A percentile compares a stretch with the other conserved stretches of the same genome.
These are phyloP conservation scores for Pentamera pediparva DNA, from an alignment of 53 echinoderm and acorn worm species.

Conservation along the genomic window DNA sequence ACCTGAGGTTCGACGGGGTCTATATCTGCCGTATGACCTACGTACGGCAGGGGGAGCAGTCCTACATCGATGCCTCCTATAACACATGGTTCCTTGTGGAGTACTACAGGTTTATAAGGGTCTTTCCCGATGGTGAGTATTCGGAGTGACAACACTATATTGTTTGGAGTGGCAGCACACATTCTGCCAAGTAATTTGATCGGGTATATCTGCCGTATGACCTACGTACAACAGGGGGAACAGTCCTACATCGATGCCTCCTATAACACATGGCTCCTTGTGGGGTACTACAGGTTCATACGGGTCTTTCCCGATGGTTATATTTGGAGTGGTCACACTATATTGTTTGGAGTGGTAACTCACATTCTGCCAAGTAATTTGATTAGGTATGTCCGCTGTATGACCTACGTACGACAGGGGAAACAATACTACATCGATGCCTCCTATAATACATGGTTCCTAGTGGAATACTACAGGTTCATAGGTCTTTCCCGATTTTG, in stretches of 20 bases:
- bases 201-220: constrained; percentile 57
- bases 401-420: constrained; percentile 71
- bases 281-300: constrained; percentile 79
- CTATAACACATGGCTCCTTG: constrained; percentile 68
- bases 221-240: constrained; percentile 67
- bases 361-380: too few species aligned
- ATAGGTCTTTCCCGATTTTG: constrained; percentile 87
- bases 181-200: not conserved
- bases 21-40: constrained; percentile 82
- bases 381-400: constrained; percentile 83
- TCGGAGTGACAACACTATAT: not conserved
- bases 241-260: constrained; percentile 41
- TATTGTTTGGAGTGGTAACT: too few species aligned
- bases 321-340: too few species aligned
- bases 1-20: constrained; percentile 75
- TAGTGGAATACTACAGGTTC: constrained; percentile 88
- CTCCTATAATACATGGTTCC: constrained; percentile 78
- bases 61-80: constrained; percentile 68
- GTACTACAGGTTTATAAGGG: constrained; percentile 78
- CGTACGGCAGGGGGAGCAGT: constrained; percentile 69
- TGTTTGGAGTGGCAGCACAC: not conserved
- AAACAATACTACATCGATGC: constrained; percentile 61
- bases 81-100: constrained; percentile 84
- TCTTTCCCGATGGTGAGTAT: constrained; percentile 90
- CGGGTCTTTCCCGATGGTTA: constrained; percentile 70